Evolutionary conservation across 2,888 invertebrate species (phyloP).

Genomic region (Drosophila atripex): DNA sequence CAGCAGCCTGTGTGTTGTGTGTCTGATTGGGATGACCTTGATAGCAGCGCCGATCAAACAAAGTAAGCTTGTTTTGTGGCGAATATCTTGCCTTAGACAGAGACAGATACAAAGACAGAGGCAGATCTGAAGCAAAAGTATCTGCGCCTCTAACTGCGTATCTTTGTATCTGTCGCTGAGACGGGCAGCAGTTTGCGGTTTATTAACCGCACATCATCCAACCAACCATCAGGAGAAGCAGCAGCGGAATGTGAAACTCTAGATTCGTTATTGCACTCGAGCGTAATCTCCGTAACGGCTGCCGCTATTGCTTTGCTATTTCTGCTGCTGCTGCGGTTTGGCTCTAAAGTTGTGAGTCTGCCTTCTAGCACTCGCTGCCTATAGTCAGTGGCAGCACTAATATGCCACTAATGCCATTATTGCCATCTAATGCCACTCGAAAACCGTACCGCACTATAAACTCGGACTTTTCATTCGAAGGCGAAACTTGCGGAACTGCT

Average conservation of each 20-base stretch:
- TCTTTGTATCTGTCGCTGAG: slow-evolving; percentile 9
- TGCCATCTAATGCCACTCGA: not conserved
- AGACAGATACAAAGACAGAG: not conserved
- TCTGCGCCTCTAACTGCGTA: slow-evolving; percentile 25
- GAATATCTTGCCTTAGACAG: not conserved
- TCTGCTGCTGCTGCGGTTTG: slow-evolving; percentile 7
- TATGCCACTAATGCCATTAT: not conserved
- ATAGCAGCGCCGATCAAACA: slow-evolving; percentile 5
- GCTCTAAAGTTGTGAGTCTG: not conserved
- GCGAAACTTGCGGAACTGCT: slow-evolving; percentile 2
- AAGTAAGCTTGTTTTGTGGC: slow-evolving; percentile 1
- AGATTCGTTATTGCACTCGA: slow-evolving; percentile 14
- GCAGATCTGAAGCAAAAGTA: slow-evolving; percentile 17
- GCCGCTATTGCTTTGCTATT: not conserved
- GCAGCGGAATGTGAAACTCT: slow-evolving; percentile 22
- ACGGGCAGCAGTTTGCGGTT: slow-evolving; percentile 37
- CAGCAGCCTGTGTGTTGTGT: too few species aligned
- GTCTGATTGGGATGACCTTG: slow-evolving; percentile 55
- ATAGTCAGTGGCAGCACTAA: not conserved
- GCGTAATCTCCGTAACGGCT: slow-evolving; percentile 16
- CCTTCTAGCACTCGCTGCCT: not conserved
- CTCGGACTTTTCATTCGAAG: not conserved
- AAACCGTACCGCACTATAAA: not conserved
- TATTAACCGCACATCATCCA: slow-evolving; percentile 41
- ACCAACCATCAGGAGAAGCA: not conserved